A percentile compares a stretch with the other conserved stretches of the same genome.
These are phyloP conservation scores for Microplitis deprimator DNA, from an alignment of 2,888 invertebrate genomes.

Conservation along the genomic window DNA sequence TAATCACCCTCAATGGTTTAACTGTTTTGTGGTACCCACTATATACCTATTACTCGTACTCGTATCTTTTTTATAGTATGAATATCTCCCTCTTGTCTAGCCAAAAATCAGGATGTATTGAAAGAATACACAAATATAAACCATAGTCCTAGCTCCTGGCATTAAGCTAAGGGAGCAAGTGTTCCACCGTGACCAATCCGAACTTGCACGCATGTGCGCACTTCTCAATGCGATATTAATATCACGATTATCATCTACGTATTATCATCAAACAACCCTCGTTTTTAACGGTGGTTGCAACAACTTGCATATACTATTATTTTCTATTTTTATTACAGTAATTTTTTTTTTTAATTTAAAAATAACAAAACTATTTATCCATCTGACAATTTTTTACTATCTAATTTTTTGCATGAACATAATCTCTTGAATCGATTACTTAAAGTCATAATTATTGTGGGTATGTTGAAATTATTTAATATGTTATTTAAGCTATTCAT, in stretches of 20 bases:
- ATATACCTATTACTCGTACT: background rate
- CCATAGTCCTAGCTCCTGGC: constrained; percentile 50
- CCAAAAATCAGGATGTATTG: constrained; percentile 68
- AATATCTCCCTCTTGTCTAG: constrained; percentile 25
- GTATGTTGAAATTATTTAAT: too few species aligned
- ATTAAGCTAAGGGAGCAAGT: constrained; percentile 62
- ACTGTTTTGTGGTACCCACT: background rate
- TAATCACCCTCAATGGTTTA: background rate
- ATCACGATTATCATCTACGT: constrained; percentile 72
- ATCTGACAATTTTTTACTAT: too few species aligned
- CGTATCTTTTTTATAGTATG: constrained; percentile 3
- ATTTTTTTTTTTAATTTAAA: background rate
- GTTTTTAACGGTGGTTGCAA: constrained; percentile 40
- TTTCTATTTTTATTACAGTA: background rate
- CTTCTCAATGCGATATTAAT: constrained; percentile 72
- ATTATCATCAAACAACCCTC: constrained; percentile 62
- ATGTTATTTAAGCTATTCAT: too few species aligned
- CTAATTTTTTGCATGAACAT: too few species aligned
- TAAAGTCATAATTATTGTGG: too few species aligned
- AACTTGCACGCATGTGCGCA: constrained; percentile 71
- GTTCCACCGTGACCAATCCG: constrained; percentile 70
- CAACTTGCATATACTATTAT: constrained; percentile 5
- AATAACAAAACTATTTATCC: too few species aligned
- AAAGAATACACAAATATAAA: constrained; percentile 52
- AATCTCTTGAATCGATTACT: too few species aligned